A percentile compares a stretch with the other conserved stretches of the same genome.
Evolutionary conservation across 2,797 vertebrate genomes (phyloP).

Genomic region (Champsocephalus gunnari): DNA sequence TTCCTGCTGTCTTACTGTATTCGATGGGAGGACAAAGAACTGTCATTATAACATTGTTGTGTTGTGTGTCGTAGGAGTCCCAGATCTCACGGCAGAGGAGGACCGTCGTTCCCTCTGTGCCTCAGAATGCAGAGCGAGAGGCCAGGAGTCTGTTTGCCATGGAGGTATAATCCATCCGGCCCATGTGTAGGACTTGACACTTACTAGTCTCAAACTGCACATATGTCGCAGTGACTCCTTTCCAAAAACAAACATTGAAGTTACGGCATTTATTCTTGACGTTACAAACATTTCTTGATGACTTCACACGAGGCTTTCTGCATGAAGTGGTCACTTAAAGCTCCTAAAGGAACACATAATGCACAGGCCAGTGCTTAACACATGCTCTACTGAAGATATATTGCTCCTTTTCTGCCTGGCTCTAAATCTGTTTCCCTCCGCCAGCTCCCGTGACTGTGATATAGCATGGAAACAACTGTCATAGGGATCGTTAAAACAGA

Average conservation of each 20-base stretch:
- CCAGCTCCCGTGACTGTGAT: constrained; percentile 43
- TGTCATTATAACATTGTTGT: neutral
- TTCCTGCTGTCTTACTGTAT: neutral
- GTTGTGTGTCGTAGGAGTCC: constrained; percentile 83
- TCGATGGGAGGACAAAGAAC: constrained; percentile 10
- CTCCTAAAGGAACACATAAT: constrained; percentile 28
- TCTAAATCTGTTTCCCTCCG: constrained; percentile 21
- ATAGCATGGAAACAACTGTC: constrained; percentile 36
- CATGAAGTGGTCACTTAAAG: neutral
- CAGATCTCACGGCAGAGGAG: constrained; percentile 90
- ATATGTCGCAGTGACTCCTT: neutral
- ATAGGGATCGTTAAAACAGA: constrained; percentile 34
- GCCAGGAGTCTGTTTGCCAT: constrained; percentile 95
- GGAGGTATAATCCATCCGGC: constrained; percentile 84
- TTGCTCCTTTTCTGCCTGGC: constrained; percentile 26
- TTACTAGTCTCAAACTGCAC: neutral
- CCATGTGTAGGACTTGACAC: neutral
- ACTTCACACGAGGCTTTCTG: neutral
- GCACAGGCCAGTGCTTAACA: constrained; percentile 27
- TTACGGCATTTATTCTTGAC: neutral
- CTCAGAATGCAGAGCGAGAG: constrained; percentile 92
- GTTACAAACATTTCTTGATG: constrained; percentile 3
- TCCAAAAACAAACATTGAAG: constrained; percentile 3
- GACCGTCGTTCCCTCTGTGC: constrained; percentile 91
- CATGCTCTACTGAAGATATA: constrained; percentile 9